Percentiles rank a stretch among this genome's conserved stretches.
These are phyloP conservation scores for Progne subis DNA, from an alignment of 2,113 vertebrate genomes.

Conservation along the genomic window DNA sequence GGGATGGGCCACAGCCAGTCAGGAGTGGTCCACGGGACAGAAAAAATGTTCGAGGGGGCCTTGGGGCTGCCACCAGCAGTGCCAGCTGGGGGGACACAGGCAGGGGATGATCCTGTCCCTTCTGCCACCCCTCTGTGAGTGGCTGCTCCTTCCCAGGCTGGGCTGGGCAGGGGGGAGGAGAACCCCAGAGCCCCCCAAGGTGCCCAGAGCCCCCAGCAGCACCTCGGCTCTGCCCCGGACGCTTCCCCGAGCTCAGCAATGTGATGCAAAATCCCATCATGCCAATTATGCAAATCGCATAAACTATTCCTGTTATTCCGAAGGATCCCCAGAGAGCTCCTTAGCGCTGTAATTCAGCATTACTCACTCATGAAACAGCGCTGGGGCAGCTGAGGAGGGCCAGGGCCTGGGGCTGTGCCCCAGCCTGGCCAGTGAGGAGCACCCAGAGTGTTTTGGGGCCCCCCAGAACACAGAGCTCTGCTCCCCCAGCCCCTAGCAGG, in stretches of 20 bases:
- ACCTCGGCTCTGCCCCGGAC: not conserved
- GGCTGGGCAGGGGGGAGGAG: not conserved
- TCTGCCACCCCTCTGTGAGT: not conserved
- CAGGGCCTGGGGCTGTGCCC: not conserved
- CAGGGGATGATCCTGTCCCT: not conserved
- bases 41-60: rapidly evolving
- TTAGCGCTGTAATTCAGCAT: not conserved
- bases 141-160: not conserved
- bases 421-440: not conserved
- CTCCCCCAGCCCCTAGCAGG: rapidly evolving
- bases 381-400: not conserved
- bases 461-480: rapidly evolving
- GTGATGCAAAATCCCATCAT: slow-evolving; percentile 28
- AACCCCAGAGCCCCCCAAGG: not conserved
- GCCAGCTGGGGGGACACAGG: not conserved
- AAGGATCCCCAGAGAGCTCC: slow-evolving; percentile 45
- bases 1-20: rapidly evolving
- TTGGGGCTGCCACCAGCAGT: rapidly evolving
- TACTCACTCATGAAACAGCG: not conserved
- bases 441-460: rapidly evolving
- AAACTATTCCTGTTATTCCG: slow-evolving; percentile 37
- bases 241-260: not conserved
- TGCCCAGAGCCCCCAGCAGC: not conserved
- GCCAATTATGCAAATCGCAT: slow-evolving; percentile 39
- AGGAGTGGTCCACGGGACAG: rapidly evolving